A percentile compares a stretch with the other conserved stretches of the same genome.
Evolutionary conservation across 1,140 invertebrate species (phyloP).

Genomic region (Muscidifurax raptorellus): DNA sequence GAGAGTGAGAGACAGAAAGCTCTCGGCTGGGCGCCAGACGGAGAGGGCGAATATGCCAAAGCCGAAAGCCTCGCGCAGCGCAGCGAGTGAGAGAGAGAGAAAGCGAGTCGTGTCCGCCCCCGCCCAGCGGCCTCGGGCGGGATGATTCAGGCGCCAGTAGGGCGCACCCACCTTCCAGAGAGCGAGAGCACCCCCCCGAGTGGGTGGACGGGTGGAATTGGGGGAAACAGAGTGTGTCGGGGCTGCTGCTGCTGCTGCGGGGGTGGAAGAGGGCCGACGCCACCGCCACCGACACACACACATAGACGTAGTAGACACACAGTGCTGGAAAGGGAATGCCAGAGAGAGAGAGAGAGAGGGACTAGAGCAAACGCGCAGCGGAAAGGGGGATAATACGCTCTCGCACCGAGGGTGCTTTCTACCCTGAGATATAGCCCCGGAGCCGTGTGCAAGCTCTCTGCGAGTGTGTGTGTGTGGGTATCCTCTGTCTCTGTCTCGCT

Average conservation of each 20-base stretch:
- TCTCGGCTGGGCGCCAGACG: slow-evolving; percentile 34
- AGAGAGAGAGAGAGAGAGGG: slow-evolving; percentile 25
- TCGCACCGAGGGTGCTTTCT: slow-evolving; percentile 71
- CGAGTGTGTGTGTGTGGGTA: slow-evolving; percentile 54
- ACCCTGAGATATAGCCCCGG: slow-evolving; percentile 69
- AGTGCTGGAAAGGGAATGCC: slow-evolving; percentile 53
- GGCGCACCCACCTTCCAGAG: slow-evolving; percentile 73
- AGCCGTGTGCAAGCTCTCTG: slow-evolving; percentile 58
- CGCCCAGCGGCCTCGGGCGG: slow-evolving; percentile 67
- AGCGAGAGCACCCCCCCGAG: slow-evolving; percentile 33
- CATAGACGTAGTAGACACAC: slow-evolving; percentile 4
- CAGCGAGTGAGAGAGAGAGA: slow-evolving; percentile 27
- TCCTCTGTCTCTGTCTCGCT: not conserved
- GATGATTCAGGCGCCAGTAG: slow-evolving; percentile 75
- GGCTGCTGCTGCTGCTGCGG: slow-evolving; percentile 59
- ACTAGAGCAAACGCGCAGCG: slow-evolving; percentile 52
- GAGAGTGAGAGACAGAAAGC: not conserved
- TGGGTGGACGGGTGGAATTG: slow-evolving; percentile 61
- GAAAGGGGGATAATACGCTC: slow-evolving; percentile 66
- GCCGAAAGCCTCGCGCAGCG: slow-evolving; percentile 54
- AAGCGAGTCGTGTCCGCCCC: slow-evolving; percentile 54
- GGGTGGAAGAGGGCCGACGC: slow-evolving; percentile 49
- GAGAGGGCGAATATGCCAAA: slow-evolving; percentile 54
- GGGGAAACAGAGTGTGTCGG: slow-evolving; percentile 74
- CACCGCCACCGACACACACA: slow-evolving; percentile 16